Base-by-base conservation (phyloP, 2,888 invertebrate species). In the Apamea epomidion region DNA sequence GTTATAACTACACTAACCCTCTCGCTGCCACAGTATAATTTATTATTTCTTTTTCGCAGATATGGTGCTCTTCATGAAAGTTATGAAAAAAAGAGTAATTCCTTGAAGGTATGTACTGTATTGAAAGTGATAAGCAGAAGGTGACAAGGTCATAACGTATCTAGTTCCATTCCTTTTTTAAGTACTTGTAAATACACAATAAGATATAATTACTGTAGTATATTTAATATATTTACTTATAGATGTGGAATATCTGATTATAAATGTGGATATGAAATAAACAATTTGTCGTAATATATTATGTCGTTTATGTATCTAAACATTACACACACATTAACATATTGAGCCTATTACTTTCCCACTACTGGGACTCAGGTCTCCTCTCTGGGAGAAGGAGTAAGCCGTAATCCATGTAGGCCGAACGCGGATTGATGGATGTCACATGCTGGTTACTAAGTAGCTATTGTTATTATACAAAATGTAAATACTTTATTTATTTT, bases 41-140 rank as follows among this genome's bases (percentile, higher is more conserved):
- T 54, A 6, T 60, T 68, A 0, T 80, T 76, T 82, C 54, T 87
- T 92, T 91, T 89, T 7, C 97, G 65, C 97, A 98, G 98, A 98
- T 97, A 99, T 99, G 99, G 98, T 99, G 76, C 96, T 99, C 65
- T 99, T 99, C 93, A 99, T 99, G 98, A 98, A 98, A 96, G 97
- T 99, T 68, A 98, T 98, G 97, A 99, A 98, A 93, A 99, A 99
- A 94, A 98, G 97, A 94, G 92, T 92, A 90, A 84, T 93, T 94
- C 25, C 74, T 84, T 94, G 60, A 92, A 91, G 89, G 92, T 94
- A 92, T 83, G 92, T 92, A 88, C 85, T 84, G 64, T 80, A 76
- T 77, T 88, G 78, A 80, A 82, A 80, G 72, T 84, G 70, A 68
- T 71, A 78, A 82, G 78, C 73, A n/a, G 75, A 83, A 60, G 67